Evolutionary conservation across 2,113 vertebrate genomes (phyloP).

Genomic region (Origma solitaria): DNA sequence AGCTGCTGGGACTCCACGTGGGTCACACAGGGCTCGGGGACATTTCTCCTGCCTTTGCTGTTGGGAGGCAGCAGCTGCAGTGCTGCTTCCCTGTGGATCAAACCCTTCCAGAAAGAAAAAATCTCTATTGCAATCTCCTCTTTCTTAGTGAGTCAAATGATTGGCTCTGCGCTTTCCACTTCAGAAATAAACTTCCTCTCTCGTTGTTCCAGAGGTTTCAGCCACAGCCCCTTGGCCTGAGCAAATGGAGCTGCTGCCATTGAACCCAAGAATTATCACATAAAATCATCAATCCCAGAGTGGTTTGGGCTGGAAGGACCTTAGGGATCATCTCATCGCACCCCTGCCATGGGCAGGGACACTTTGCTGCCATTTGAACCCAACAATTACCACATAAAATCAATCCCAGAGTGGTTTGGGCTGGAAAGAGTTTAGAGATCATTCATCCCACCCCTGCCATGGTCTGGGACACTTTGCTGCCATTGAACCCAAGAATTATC

Average conservation of each 20-base stretch:
- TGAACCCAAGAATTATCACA: not conserved
- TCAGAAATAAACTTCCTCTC: not conserved
- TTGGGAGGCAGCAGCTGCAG: not conserved
- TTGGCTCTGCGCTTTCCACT: not conserved
- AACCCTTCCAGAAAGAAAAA: too few relatives aligned
- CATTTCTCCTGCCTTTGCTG: too few relatives aligned
- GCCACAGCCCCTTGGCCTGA: not conserved
- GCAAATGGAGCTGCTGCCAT: not conserved
- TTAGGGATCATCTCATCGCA: too few relatives aligned
- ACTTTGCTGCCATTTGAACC: not conserved
- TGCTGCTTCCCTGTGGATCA: not conserved
- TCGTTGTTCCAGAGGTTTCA: not conserved
- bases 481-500: too few relatives aligned
- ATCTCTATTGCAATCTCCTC: too few relatives aligned
- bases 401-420: too few relatives aligned
- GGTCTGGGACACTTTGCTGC: too few relatives aligned
- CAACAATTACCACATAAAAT: too few relatives aligned
- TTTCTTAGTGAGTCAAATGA: not conserved
- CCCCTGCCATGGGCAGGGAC: not conserved
- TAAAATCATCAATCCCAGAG: not conserved
- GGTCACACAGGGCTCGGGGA: not conserved
- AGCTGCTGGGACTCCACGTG: not conserved
- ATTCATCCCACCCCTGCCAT: too few relatives aligned
- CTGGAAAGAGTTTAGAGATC: too few relatives aligned
- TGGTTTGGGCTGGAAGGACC: not conserved